Base-by-base conservation (phyloP, 2,888 invertebrate genomes). In the Calameuta filiformis region DNA sequence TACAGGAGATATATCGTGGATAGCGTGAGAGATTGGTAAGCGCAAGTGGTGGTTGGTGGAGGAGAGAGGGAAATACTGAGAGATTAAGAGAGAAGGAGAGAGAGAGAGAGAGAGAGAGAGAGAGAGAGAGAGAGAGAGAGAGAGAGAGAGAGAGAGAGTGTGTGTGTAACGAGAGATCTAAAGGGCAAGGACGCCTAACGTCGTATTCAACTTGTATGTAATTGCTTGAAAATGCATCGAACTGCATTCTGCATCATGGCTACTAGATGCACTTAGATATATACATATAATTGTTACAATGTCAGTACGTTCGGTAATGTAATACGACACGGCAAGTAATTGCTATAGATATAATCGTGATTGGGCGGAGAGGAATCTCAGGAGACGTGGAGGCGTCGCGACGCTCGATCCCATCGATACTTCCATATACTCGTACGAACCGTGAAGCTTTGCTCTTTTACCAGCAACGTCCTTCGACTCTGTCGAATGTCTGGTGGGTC, bases 101-200 rank as follows among this genome's bases (percentile, higher is more conserved):
- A 76, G 71, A 80, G 74, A 73, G 81, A 35, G 71, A 76, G 33
- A 56, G 74, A 73, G 81, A 35, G 71, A 76, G 33, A 56, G 71
- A 33, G 31, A 33, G 30, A 71, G 71, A 31, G 31, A 33, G 71
- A 30, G 3, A 71, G 71, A 71, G 73, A 34, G 73, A 73, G 73
- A 34, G 75, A 75, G 76, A 69, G 69, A 77, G 71, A 76, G 33
- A 40, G 76, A 76, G 71, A 80, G 74, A 73, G 81, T 80, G 80
- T 79, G 77, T 78, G 75, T 76, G 79, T 80, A 81, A 80, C 80
- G 79, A 80, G 80, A 75, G 82, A 84, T 85, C 78, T 83, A 85
- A 85, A 83, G 83, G 84, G 83, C 84, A 85, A 85, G 84, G 84
- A 85, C 84, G 83, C 77, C 73, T 78, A 79, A 74, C 76, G 56